Evolutionary conservation across 2,888 invertebrate species (phyloP).

Genomic region (Himalopsyche tibetana): DNA sequence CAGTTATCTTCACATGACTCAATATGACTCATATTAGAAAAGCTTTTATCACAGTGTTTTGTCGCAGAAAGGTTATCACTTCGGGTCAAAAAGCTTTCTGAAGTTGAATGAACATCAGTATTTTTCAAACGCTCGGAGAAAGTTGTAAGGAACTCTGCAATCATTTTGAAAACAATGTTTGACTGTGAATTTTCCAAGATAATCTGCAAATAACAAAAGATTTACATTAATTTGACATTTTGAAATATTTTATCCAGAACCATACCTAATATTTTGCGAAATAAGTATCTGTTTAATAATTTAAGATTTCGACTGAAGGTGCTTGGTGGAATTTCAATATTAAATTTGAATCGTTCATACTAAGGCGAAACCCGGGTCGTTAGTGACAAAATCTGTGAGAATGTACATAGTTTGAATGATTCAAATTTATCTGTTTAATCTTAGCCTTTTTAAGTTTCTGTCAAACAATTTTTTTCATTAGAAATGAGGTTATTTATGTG

Average conservation of each 20-base stretch:
- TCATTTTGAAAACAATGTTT: neutral
- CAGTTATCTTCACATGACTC: neutral
- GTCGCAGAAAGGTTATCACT: neutral
- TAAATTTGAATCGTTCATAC: too few relatives aligned
- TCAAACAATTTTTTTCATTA: too few relatives aligned
- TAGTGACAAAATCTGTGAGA: too few relatives aligned
- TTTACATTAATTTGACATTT: neutral
- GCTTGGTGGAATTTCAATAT: too few relatives aligned
- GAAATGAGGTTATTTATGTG: too few relatives aligned
- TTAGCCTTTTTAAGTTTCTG: too few relatives aligned
- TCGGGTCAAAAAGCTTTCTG: neutral
- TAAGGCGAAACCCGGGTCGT: too few relatives aligned
- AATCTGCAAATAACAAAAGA: neutral
- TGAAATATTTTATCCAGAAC: neutral
- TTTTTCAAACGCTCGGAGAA: neutral
- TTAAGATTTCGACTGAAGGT: too few relatives aligned
- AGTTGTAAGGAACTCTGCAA: neutral
- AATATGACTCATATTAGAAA: neutral
- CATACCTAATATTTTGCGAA: too few relatives aligned
- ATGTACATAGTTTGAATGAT: too few relatives aligned
- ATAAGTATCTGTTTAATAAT: too few relatives aligned
- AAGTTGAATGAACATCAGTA: neutral
- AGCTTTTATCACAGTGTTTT: neutral
- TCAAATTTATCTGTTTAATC: too few relatives aligned
- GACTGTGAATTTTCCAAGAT: neutral